Evolutionary conservation across 2,113 vertebrate species (phyloP), one percentile per base, ranked within the genome.

Genomic region (Tachycineta bicolor): DNA sequence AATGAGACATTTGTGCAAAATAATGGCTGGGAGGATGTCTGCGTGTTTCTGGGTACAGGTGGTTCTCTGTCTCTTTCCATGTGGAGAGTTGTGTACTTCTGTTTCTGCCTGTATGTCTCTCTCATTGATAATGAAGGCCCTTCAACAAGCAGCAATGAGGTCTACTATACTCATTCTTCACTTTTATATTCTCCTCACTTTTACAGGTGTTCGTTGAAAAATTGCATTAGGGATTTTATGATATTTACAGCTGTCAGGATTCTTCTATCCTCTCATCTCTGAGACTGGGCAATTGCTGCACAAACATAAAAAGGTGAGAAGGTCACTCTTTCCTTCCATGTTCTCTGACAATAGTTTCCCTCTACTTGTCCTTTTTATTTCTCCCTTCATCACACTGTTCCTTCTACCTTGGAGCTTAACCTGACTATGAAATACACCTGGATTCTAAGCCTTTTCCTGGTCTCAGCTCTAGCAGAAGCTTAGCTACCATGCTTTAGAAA

Each of bases 281-380:
- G 21, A 78, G 10, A 13, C 10, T 47, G 50, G 15, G 15, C 13
- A 81, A 41, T 29, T 50, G 22, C 11, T 74, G 14, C 23, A 62
- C 43, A 84, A 82, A 52, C 56, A 65, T 33, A 69, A 87, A 89
- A 62, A 62, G 50, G 37, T 78, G 22, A 87, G 46, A 65, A 80
- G 15, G 26, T 84, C 46, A 37, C 11, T 69, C 14, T 69, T 78
- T 93, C 9, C 10, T 65, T 81, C 33, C 21, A 5, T 52, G n/a
- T 44, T 93, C 16, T 77, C 41, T 21, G 24, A 11, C n/a, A 62
- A 14, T 14, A 69, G n/a, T 41, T 83, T 89, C 19, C 15, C 73
- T 79, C 33, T 80, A 14, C 29, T 4, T 41, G 4, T 52, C 14
- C 23, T 68, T 23, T 58, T 79, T 68, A 26, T 64, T 68, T 41